Evolutionary conservation across 2,888 invertebrate genomes (phyloP).

Genomic region (Tipula helvola): DNA sequence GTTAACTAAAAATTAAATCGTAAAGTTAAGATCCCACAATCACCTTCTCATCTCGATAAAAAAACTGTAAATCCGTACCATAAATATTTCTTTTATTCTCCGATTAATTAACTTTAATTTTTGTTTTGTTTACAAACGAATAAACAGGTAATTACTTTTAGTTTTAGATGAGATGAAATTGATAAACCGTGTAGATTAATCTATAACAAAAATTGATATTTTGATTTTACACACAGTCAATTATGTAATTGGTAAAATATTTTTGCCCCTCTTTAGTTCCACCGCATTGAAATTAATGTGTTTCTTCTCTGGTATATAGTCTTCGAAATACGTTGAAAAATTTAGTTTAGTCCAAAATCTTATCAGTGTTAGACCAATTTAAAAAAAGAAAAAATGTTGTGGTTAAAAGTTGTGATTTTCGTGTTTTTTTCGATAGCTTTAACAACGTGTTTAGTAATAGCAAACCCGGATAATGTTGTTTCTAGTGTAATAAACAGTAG

Average conservation of each 20-base stretch:
- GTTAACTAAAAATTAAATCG: not conserved
- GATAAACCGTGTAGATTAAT: not conserved
- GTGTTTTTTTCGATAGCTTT: not conserved
- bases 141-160: not conserved
- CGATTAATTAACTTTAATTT: not conserved
- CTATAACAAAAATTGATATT: not conserved
- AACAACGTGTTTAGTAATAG: not conserved
- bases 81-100: not conserved
- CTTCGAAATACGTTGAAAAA: not conserved
- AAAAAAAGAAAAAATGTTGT: not conserved
- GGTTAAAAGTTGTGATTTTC: not conserved
- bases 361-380: not conserved
- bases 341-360: not conserved
- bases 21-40: not conserved
- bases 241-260: not conserved
- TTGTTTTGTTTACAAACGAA: not conserved
- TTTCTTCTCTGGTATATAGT: not conserved
- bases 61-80: not conserved
- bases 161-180: not conserved
- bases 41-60: not conserved
- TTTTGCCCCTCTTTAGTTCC: not conserved
- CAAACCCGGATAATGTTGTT: not conserved
- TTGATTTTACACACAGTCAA: not conserved
- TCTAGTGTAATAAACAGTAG: not conserved
- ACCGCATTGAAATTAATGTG: not conserved